Evolutionary conservation across 2,888 invertebrate genomes (phyloP), one percentile per base, ranked within the genome.

Genomic region (Neoascia interrupta): DNA sequence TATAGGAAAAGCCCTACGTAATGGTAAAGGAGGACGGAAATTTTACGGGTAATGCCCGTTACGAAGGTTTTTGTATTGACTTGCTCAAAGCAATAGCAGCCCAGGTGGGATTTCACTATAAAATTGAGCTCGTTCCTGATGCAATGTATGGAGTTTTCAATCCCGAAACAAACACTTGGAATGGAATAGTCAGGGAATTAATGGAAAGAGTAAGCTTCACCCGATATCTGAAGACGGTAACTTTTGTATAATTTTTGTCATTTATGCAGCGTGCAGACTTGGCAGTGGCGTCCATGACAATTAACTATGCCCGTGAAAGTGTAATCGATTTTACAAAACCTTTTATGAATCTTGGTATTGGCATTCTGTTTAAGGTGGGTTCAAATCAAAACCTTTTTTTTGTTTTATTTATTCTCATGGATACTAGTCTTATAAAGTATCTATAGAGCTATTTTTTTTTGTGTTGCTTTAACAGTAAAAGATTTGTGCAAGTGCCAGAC

Each of bases 301-400:
- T 99, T 83, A 98, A 97, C 89, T 98, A 97, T 88, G 97, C 97
- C 0, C 90, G 99, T 13, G 98, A 98, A 87, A 88, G 88, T 82
- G 88, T 88, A 94, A 97, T 99, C 69, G 98, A 98, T 89, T 99
- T 99, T 89, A 98, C 98, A 0, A 98, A 98, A 85, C 99, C 98
- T 0, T 99, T 98, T 89, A 97, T 99, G 96, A 98, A 98, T 88
- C 91, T 98, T 10, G 98, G 98, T 23, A 98, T 98, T 75, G 96
- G 97, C 16, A 99, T 99, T 85, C 90, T 98, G 26, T 98, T 97
- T 89, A 97, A 97, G 93, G 95, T n/a, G n/a, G n/a, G n/a, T n/a
- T n/a, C n/a, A n/a, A n/a, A n/a, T n/a, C n/a, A n/a, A n/a, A n/a
- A n/a, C n/a, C n/a, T n/a, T n/a, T n/a, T n/a, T n/a, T n/a, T n/a